Percentiles rank a stretch among this genome's conserved stretches.
These are phyloP conservation scores for Callipepla squamata DNA, from an alignment of 2,113 vertebrate genomes.

Conservation along the genomic window DNA sequence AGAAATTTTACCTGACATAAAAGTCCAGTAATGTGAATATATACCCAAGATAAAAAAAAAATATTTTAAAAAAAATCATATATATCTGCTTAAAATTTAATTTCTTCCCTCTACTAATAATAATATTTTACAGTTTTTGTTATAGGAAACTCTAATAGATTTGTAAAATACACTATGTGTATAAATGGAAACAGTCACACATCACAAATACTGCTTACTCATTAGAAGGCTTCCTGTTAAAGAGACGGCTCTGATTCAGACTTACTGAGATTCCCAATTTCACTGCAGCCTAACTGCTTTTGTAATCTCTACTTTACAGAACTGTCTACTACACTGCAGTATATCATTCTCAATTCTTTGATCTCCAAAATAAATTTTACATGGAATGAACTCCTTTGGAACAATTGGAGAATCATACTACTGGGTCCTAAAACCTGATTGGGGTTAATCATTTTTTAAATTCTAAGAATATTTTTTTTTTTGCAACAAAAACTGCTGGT, in stretches of 20 bases:
- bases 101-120: neutral
- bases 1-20: neutral
- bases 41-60: neutral
- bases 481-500: neutral
- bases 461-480: neutral
- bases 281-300: neutral
- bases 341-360: neutral
- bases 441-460: neutral
- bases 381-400: neutral
- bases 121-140: slow-evolving; percentile 28
- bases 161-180: neutral
- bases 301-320: neutral
- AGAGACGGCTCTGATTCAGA: neutral
- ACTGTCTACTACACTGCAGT: neutral
- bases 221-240: neutral
- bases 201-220: slow-evolving; percentile 25
- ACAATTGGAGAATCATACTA: neutral
- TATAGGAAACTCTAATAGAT: slow-evolving; percentile 16
- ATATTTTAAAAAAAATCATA: neutral
- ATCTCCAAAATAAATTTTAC: neutral
- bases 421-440: neutral
- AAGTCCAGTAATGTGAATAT: neutral
- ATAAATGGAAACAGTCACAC: slow-evolving; percentile 2
- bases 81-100: neutral
- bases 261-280: neutral